Conservation (phyloP, 2,797 vertebrate genomes). For the Chloroceryle amazona region DNA sequence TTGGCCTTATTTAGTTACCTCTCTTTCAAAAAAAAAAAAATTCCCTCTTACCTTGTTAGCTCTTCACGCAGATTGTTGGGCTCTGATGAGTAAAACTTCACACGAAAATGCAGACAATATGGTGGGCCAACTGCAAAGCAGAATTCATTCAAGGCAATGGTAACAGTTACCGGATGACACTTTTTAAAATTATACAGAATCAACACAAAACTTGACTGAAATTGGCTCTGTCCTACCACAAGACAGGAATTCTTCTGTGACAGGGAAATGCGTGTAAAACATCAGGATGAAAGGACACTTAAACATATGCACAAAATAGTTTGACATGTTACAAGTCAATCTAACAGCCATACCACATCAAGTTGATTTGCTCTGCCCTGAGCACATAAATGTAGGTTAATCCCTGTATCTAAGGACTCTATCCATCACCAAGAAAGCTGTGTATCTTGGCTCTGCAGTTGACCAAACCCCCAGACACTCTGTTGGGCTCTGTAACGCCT, state of each 20-base stretch:
- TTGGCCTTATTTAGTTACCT: not conserved
- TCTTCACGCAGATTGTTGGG: conserved; percentile 98
- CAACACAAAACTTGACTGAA: not conserved
- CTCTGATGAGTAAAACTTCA: conserved; percentile 99
- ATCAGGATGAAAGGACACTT: not conserved
- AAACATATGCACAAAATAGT: not conserved
- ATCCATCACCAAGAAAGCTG: not conserved
- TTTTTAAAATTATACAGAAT: not conserved
- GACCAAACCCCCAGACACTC: not conserved
- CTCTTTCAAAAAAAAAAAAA: not conserved
- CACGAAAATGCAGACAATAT: conserved; percentile 96
- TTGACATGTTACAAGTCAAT: not conserved
- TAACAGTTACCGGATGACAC: not conserved
- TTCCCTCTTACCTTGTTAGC: conserved; percentile 88
- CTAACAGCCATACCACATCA: not conserved
- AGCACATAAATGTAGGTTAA: conserved; percentile 39
- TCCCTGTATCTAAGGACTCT: conserved; percentile 22
- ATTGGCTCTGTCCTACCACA: not conserved
- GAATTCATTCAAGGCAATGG: conserved; percentile 9
- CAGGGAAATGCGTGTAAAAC: not conserved
- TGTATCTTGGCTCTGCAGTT: not conserved
- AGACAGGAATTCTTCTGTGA: not conserved
- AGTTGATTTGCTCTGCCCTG: conserved; percentile 1
- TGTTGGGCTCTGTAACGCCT: not conserved
- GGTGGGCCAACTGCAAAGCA: conserved; percentile 91